Evolutionary conservation across 2,797 vertebrate species (phyloP).

Genomic region (Harpagifer antarcticus): DNA sequence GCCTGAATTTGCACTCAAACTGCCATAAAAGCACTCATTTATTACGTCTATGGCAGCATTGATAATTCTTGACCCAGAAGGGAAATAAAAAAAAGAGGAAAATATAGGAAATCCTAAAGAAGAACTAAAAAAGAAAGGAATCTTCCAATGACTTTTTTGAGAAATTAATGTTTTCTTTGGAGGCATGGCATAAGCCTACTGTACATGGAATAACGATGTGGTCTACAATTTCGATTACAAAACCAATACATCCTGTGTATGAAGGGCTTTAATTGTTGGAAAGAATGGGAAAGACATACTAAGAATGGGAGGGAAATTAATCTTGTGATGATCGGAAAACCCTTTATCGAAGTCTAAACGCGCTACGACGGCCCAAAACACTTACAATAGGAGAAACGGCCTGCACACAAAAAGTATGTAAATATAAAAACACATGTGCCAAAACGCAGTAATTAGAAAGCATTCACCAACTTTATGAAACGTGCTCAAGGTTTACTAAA

Average conservation of each 20-base stretch:
- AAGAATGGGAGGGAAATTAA: not conserved
- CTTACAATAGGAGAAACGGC: too few relatives aligned
- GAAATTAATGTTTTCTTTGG: slow-evolving; percentile 10
- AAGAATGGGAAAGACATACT: not conserved
- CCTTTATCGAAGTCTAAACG: not conserved
- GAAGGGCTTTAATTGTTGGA: slow-evolving; percentile 12
- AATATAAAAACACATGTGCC: too few relatives aligned
- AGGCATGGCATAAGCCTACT: not conserved
- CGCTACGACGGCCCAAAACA: too few relatives aligned
- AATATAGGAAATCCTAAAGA: not conserved
- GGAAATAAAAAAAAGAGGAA: not conserved
- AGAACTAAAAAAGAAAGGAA: not conserved
- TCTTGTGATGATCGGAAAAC: not conserved
- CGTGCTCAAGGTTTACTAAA: too few relatives aligned
- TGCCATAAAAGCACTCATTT: slow-evolving; percentile 50
- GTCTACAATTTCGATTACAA: not conserved
- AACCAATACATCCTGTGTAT: not conserved
- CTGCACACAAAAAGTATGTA: too few relatives aligned
- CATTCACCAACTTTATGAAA: too few relatives aligned
- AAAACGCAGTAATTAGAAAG: too few relatives aligned
- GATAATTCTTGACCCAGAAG: slow-evolving; percentile 12
- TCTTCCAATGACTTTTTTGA: not conserved
- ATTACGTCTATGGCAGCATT: slow-evolving; percentile 46
- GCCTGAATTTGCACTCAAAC: slow-evolving; percentile 39
- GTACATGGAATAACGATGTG: not conserved